Evolutionary conservation across 2,888 invertebrate genomes (phyloP), one percentile per base, ranked within the genome.

Genomic region (Silvanus unidentatus): DNA sequence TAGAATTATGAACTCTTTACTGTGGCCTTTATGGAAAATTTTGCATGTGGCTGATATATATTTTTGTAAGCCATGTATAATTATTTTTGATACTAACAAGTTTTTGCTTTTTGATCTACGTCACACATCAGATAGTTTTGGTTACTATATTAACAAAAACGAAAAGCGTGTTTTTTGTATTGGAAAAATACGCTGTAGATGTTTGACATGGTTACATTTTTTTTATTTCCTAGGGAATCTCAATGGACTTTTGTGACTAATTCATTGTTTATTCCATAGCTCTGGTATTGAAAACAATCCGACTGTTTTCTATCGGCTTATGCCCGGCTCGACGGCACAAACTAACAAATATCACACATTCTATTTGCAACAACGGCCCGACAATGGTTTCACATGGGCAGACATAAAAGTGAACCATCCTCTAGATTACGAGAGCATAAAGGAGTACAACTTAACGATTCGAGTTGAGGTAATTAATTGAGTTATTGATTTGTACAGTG

Each of bases 361-460:
- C 75, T 95, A 95, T 74, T 80, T 94, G 59, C 93, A 94, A 81
- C 94, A 94, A 77, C 80, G 94, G 65, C 85, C 88, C 55, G 92
- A 93, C 66, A 89, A 91, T 69, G 90, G 91, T 52, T 87, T 87
- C 68, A 94, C 93, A 57, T 94, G 93, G 92, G 94, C 93, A 5
- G 93, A 94, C 70, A 91, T 93, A 72, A 92, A 93, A 77, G 94
- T 95, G 62, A 94, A 95, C 75, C 93, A 94, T 77, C 93, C 92
- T 16, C 75, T 95, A 65, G 95, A 95, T 76, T 95, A 89, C 69
- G 94, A 95, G 72, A 89, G 86, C 62, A 93, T 94, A 71, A 91
- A 91, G 75, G 93, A 94, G 69, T 95, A 94, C 73, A 95, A 95
- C 77, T 77, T 95, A 61, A 95, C 95, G 8, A 90, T 95, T 73